A percentile compares a stretch with the other conserved stretches of the same genome.
These are phyloP conservation scores for Andrena cerasifolii DNA, from an alignment of 1,140 invertebrate species.

Conservation along the genomic window DNA sequence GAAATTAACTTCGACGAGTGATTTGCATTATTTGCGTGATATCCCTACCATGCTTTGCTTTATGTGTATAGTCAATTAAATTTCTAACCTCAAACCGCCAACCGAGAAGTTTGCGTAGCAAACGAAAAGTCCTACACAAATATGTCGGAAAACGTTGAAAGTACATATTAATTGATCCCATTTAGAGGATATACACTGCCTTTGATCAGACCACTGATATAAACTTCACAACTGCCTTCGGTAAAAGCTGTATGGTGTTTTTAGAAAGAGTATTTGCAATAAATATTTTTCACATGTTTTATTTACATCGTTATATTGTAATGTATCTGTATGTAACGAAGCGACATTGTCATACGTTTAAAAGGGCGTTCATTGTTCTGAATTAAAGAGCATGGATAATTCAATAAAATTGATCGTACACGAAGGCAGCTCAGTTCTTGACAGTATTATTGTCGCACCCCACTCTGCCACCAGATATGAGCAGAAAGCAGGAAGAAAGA, in stretches of 20 bases:
- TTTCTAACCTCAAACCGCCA: constrained; percentile 32
- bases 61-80: constrained; percentile 6
- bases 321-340: background rate
- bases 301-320: background rate
- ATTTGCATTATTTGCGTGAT: background rate
- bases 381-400: constrained; percentile 58
- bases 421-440: constrained; percentile 53
- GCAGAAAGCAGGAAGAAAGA: background rate
- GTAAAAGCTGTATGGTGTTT: background rate
- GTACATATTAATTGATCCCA: background rate
- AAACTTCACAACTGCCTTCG: background rate
- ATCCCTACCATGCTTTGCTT: background rate
- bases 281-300: constrained; percentile 25
- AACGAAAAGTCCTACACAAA: background rate
- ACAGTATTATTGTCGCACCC: constrained; percentile 54
- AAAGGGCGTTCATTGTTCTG: background rate
- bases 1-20: background rate
- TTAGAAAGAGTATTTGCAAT: constrained; percentile 6
- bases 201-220: background rate
- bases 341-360: background rate
- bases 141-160: constrained; percentile 8
- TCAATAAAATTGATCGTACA: constrained; percentile 60
- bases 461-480: constrained; percentile 21
- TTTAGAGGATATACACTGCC: background rate
- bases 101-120: background rate